Base-by-base conservation (phyloP, 2,888 invertebrate genomes). In the Platycheirus albimanus region DNA sequence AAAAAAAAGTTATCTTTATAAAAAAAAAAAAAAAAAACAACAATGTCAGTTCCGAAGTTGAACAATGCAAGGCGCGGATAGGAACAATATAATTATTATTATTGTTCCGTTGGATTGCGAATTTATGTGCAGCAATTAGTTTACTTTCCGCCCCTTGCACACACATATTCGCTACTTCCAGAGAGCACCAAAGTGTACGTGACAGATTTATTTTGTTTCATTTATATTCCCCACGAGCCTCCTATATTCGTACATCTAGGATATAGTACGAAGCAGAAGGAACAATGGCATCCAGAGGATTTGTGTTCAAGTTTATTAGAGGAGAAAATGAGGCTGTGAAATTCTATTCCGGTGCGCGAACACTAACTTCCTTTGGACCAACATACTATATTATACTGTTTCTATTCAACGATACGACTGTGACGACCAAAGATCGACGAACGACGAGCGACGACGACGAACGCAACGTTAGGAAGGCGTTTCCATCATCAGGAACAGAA, bases 101-200 rank as follows among this genome's bases (percentile, higher is more conserved):
- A 74, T 79, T 63, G 61, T 79, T 74, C 67, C 79, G 54, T 30
- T 69, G 33, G 67, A 79, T 69, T 54, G 69, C 74, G 56, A 74
- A 74, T 69, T 79, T 63, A 74, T 79, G 74, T 74, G 63, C 79
- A 63, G 74, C 79, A 74, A 74, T 79, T 74, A 79, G 67, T 79
- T 74, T 61, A 38, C 47, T 54, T 45, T 30, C 67, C 66, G 8
- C 28, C 63, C 20, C 10, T 13, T 33, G 28, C 28, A 36, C 15
- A 43, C 24, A 19, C 13, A 52, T 24, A 11, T 41, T 15, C 6
- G 24, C 11, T 15, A 15, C n/a, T n/a, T n/a, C n/a, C n/a, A n/a
- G n/a, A n/a, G n/a, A n/a, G n/a, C n/a, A 45, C 8, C 4, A 19
- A 20, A 41, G 36, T 63, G 69, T 74, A 69, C 67, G 52, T 79